Evolutionary conservation across 2,888 invertebrate genomes (phyloP).

Genomic region (Lasiommata megera): DNA sequence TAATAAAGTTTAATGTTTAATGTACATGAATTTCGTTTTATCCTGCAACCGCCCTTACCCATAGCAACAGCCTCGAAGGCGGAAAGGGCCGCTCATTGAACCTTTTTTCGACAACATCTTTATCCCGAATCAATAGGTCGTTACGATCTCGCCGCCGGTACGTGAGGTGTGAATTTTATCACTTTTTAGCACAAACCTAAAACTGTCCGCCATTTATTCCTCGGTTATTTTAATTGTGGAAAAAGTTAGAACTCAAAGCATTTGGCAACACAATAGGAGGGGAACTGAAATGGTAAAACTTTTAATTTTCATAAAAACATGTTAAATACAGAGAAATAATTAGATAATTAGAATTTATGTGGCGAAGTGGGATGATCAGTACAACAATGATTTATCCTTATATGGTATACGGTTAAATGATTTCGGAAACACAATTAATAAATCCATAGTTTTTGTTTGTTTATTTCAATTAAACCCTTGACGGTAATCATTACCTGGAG

Average conservation of each 20-base stretch:
- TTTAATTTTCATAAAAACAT: background rate
- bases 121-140: conserved; percentile 71
- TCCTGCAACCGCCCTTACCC: conserved; percentile 18
- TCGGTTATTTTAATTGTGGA: conserved; percentile 24
- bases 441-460: too few species aligned
- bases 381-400: too few species aligned
- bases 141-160: conserved; percentile 46
- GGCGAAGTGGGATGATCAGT: too few species aligned
- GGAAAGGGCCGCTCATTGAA: conserved; percentile 38
- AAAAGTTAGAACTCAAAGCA: conserved; percentile 20
- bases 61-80: conserved; percentile 28
- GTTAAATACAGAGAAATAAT: background rate
- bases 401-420: too few species aligned
- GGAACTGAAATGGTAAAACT: background rate
- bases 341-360: background rate
- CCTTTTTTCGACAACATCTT: conserved; percentile 68
- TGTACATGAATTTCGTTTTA: background rate
- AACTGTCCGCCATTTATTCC: conserved; percentile 18
- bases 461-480: too few species aligned
- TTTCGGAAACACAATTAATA: too few species aligned
- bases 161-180: conserved; percentile 44
- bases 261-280: conserved; percentile 29
- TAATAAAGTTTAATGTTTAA: too few species aligned
- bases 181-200: conserved; percentile 27
- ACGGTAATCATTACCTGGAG: too few species aligned